Conservation (phyloP, 2,888 invertebrate species). For the Tenthredo amoena region DNA sequence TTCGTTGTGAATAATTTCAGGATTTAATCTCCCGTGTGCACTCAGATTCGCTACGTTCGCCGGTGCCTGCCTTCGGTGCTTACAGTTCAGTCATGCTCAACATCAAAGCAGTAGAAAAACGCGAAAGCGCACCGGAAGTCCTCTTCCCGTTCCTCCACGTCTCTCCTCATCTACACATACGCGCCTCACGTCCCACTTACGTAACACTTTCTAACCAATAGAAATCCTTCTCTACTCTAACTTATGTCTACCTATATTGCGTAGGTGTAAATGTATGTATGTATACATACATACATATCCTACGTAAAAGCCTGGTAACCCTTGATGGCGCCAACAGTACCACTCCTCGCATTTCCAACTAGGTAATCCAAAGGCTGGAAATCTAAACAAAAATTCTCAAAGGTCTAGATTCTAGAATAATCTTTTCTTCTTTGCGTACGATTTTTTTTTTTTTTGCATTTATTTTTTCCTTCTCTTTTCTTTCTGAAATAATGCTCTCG, state of each 20-base stretch:
- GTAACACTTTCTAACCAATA: constrained; percentile 18
- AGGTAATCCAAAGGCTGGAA: neutral
- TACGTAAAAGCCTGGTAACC: neutral
- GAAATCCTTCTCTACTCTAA: neutral
- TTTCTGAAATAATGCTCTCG: neutral
- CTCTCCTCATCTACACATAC: neutral
- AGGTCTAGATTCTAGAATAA: neutral
- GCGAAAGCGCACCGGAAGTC: constrained; percentile 49
- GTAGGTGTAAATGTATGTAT: neutral
- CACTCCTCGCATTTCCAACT: neutral
- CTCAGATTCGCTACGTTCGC: constrained; percentile 23
- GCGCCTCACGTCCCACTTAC: constrained; percentile 24
- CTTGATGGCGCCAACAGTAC: neutral
- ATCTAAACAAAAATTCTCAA: neutral
- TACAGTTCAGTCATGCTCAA: constrained; percentile 41
- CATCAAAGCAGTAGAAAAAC: constrained; percentile 36
- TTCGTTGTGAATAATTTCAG: constrained; percentile 12
- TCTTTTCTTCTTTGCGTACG: neutral
- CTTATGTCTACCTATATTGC: neutral
- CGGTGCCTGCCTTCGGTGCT: constrained; percentile 14
- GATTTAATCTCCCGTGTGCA: constrained; percentile 17
- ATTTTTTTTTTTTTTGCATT: neutral
- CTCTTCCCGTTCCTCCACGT: constrained; percentile 3
- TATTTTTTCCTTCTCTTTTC: neutral
- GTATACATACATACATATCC: neutral